These are phyloP conservation scores for Aspidoscelis tigris DNA, from an alignment of 2,113 vertebrate species.

Conservation along the genomic window DNA sequence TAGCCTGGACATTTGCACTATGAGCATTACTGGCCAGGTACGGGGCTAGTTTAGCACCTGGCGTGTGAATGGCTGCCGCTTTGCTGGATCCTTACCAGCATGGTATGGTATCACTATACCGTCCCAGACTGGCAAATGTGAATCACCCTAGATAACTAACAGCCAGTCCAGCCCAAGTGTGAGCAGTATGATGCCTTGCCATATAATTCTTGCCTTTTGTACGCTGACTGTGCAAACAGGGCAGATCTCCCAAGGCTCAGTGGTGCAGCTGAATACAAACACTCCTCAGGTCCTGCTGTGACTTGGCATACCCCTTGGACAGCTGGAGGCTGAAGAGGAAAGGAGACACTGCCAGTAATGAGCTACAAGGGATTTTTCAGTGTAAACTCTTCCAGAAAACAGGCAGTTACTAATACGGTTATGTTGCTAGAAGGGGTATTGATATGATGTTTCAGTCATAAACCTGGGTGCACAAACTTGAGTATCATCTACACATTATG, in stretches of 20 bases:
- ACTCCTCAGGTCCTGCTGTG: conserved; percentile 91
- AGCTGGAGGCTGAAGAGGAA: conserved; percentile 90
- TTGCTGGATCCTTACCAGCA: too few species aligned
- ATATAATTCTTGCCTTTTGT: conserved; percentile 86
- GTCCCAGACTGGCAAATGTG: too few species aligned
- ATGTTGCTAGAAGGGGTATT: conserved; percentile 69
- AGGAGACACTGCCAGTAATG: conserved; percentile 84
- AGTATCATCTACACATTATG: conserved; percentile 29
- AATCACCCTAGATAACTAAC: conserved; percentile 69
- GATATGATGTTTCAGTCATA: conserved; percentile 55
- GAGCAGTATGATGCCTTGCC: conserved; percentile 85
- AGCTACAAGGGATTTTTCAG: conserved; percentile 78
- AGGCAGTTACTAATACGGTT: conserved; percentile 58
- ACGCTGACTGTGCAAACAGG: conserved; percentile 78
- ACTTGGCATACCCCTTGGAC: conserved; percentile 93
- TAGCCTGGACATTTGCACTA: too few species aligned
- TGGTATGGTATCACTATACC: too few species aligned
- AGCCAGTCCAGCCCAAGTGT: conserved; percentile 86
- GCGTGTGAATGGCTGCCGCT: too few species aligned
- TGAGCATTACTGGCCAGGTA: too few species aligned
- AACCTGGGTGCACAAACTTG: conserved; percentile 32
- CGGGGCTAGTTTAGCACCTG: too few species aligned
- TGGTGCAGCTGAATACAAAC: conserved; percentile 84
- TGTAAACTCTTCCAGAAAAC: conserved; percentile 76
- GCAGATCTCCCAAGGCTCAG: conserved; percentile 73